A percentile compares a stretch with the other conserved stretches of the same genome.
These are phyloP conservation scores for Melieria picta DNA, from an alignment of 2,888 invertebrate genomes.

Conservation along the genomic window DNA sequence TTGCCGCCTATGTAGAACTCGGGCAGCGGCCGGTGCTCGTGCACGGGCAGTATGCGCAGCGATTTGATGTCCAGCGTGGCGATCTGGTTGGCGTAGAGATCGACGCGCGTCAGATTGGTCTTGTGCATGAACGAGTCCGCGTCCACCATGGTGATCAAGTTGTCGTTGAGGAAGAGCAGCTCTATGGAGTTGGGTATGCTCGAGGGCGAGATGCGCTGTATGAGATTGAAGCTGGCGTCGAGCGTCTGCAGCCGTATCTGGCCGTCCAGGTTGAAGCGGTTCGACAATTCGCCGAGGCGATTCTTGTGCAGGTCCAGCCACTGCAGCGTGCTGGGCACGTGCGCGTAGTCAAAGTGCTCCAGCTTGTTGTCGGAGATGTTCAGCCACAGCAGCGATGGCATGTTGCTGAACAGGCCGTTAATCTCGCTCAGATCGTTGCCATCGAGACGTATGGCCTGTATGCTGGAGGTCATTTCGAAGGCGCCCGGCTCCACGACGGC, in stretches of 20 bases:
- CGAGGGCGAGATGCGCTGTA: conserved; percentile 78
- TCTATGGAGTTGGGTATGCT: conserved; percentile 88
- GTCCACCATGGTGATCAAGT: conserved; percentile 85
- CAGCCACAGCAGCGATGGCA: conserved; percentile 85
- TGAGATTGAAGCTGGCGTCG: conserved; percentile 90
- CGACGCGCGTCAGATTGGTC: conserved; percentile 87
- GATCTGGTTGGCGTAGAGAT: conserved; percentile 92
- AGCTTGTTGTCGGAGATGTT: conserved; percentile 92
- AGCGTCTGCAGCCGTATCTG: conserved; percentile 82
- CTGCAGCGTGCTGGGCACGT: conserved; percentile 83
- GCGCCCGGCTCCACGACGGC: conserved; percentile 81
- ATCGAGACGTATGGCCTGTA: conserved; percentile 88
- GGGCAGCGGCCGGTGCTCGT: conserved; percentile 77
- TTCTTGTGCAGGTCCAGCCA: conserved; percentile 93
- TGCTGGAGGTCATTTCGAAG: conserved; percentile 80
- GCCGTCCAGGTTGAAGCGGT: conserved; percentile 74
- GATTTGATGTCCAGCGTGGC: conserved; percentile 90
- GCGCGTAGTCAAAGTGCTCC: conserved; percentile 87
- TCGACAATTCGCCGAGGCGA: conserved; percentile 80
- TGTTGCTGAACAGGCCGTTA: conserved; percentile 83
- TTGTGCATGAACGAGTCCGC: conserved; percentile 91
- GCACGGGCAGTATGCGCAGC: conserved; percentile 82
- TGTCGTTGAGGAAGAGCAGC: conserved; percentile 87
- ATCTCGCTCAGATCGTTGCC: conserved; percentile 85
- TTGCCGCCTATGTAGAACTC: conserved; percentile 95